These are phyloP conservation scores for Colletes collaris DNA, from an alignment of 2,888 invertebrate species.

Conservation along the genomic window DNA sequence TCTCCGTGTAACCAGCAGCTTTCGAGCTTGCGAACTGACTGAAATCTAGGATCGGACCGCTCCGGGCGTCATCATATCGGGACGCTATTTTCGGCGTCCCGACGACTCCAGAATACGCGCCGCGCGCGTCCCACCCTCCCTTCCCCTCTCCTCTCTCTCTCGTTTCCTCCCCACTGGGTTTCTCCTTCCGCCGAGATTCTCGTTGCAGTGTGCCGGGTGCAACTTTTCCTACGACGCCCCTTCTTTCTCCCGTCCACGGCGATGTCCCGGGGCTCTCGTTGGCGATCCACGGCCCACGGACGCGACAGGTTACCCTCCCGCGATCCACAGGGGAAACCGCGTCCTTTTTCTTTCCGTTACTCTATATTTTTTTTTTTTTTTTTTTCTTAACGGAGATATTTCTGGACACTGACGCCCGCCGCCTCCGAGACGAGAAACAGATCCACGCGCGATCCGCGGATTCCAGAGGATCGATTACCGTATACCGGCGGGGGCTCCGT, in stretches of 20 bases:
- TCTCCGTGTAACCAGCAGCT: constrained; percentile 70
- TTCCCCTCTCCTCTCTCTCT: constrained; percentile 46
- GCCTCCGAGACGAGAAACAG: too few relatives aligned
- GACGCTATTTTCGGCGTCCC: constrained; percentile 82
- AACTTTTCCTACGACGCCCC: constrained; percentile 76
- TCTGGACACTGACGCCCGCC: too few relatives aligned
- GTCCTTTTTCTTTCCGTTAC: too few relatives aligned
- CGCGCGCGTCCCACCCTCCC: constrained; percentile 64
- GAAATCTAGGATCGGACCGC: constrained; percentile 82
- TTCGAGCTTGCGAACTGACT: constrained; percentile 83
- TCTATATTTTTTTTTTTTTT: too few relatives aligned
- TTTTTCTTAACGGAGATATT: too few relatives aligned
- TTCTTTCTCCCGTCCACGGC: constrained; percentile 44
- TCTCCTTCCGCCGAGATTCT: constrained; percentile 58
- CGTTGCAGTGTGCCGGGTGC: constrained; percentile 82
- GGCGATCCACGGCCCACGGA: not conserved
- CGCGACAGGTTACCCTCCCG: not conserved
- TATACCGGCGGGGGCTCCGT: too few relatives aligned
- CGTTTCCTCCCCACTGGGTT: constrained; percentile 43
- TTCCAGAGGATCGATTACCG: too few relatives aligned
- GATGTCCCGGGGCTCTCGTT: not conserved
- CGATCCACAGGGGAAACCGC: too few relatives aligned
- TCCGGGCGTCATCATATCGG: constrained; percentile 83
- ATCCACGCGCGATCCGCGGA: too few relatives aligned
- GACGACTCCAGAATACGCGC: constrained; percentile 81